Percentiles rank a stretch among this genome's conserved stretches.
Evolutionary conservation across 1,140 invertebrate genomes (phyloP).

Genomic region (Hesperophylax magnus): DNA sequence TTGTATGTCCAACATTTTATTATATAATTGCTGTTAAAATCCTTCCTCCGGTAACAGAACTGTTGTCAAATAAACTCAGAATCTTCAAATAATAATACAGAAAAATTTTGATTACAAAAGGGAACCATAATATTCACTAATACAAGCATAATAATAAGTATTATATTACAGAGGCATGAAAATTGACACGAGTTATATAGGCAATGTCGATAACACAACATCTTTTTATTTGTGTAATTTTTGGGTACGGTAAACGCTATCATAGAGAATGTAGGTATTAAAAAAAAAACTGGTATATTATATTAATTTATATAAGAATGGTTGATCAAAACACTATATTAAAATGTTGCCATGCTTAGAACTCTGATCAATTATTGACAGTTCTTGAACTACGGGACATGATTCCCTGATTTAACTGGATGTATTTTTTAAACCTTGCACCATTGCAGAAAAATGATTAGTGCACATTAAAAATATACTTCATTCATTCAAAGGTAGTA

Average conservation of each 20-base stretch:
- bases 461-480: no score
- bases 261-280: no score
- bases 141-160: slow-evolving; percentile 24
- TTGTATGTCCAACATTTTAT: slow-evolving; percentile 47
- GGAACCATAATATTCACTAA: not conserved
- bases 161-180: slow-evolving; percentile 11
- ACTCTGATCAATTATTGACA: no score
- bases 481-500: no score
- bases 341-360: no score
- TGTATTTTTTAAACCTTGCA: no score
- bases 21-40: slow-evolving; percentile 32
- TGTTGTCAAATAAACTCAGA: slow-evolving; percentile 7
- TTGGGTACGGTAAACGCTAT: not conserved
- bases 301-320: no score
- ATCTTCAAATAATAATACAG: not conserved
- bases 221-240: not conserved
- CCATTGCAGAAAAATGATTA: no score
- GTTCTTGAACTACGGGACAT: no score
- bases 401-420: no score
- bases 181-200: slow-evolving; percentile 32
- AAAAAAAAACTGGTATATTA: no score
- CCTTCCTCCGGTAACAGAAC: not conserved
- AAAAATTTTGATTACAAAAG: slow-evolving; percentile 4
- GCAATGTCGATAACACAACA: not conserved
- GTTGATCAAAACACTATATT: no score